These are phyloP conservation scores for Noctilio leporinus DNA, from an alignment of 2,113 vertebrate genomes.

Conservation along the genomic window DNA sequence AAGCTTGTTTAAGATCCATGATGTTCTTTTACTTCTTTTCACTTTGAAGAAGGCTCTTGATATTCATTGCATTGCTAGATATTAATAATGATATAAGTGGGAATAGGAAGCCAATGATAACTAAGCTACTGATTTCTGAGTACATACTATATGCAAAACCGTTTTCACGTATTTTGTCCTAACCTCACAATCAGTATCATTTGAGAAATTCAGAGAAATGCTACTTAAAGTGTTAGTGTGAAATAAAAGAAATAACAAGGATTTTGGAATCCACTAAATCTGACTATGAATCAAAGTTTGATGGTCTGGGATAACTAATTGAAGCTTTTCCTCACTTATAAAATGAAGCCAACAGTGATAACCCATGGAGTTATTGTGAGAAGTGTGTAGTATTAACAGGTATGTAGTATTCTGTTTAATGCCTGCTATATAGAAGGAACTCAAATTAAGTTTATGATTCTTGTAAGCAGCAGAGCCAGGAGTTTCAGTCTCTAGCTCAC, in stretches of 20 bases:
- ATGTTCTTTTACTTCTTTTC: not conserved
- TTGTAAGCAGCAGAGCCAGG: not conserved
- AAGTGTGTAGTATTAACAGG: not conserved
- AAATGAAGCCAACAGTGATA: not conserved
- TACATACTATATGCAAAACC: not conserved
- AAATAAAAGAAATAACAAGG: not conserved
- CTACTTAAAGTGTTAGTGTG: not conserved
- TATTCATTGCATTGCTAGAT: not conserved
- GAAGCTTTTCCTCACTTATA: not conserved
- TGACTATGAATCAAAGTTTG: not conserved
- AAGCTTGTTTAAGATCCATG: not conserved
- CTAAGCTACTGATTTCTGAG: not conserved
- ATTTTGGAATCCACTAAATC: not conserved
- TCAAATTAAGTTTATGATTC: conserved; percentile 31
- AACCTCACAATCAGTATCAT: not conserved
- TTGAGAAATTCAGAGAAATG: not conserved
- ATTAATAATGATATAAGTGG: not conserved
- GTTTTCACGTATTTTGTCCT: not conserved
- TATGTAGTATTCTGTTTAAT: not conserved
- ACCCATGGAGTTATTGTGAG: not conserved
- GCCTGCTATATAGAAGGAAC: not conserved
- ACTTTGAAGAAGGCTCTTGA: not conserved
- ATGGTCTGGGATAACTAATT: not conserved
- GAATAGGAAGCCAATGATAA: not conserved
- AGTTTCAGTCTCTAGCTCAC: not conserved